These are phyloP conservation scores for Myotis findleyi DNA, from an alignment of 2,797 vertebrate genomes.

Conservation along the genomic window DNA sequence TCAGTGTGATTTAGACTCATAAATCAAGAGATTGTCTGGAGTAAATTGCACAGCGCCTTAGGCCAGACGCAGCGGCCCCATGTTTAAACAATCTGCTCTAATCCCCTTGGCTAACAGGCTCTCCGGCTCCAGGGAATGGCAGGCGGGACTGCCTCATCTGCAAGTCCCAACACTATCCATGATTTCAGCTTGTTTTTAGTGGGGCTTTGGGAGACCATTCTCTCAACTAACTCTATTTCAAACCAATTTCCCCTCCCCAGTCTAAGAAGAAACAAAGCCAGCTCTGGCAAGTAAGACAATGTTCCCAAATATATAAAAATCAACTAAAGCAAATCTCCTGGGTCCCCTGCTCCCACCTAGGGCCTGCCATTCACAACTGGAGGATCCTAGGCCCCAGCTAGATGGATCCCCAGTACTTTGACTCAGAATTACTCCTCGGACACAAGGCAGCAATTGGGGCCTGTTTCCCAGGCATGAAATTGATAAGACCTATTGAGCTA, in stretches of 20 bases:
- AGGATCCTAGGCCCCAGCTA: not conserved
- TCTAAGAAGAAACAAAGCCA: conserved; percentile 24
- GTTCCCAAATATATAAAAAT: conserved; percentile 36
- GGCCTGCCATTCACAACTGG: not conserved
- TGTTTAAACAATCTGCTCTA: conserved; percentile 72
- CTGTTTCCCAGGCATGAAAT: not conserved
- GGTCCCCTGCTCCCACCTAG: not conserved
- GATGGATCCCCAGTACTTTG: not conserved
- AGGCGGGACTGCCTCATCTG: not conserved
- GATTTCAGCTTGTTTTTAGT: conserved; percentile 12
- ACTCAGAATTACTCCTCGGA: not conserved
- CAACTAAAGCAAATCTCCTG: not conserved
- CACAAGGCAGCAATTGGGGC: not conserved
- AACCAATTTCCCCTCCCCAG: not conserved
- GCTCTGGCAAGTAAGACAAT: not conserved
- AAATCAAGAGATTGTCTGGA: conserved; percentile 70
- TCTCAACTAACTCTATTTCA: not conserved
- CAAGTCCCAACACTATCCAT: conserved; percentile 61
- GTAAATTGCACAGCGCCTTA: conserved; percentile 63
- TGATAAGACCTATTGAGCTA: not conserved
- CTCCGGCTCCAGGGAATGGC: conserved; percentile 8
- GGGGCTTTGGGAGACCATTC: not conserved
- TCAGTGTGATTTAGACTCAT: conserved; percentile 57
- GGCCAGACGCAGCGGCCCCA: conserved; percentile 62
- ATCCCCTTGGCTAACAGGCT: conserved; percentile 65